Evolutionary conservation across 92 coral and sea anemone genomes (phyloP), one percentile per base, ranked within the genome.

Genomic region (Montipora capitata): DNA sequence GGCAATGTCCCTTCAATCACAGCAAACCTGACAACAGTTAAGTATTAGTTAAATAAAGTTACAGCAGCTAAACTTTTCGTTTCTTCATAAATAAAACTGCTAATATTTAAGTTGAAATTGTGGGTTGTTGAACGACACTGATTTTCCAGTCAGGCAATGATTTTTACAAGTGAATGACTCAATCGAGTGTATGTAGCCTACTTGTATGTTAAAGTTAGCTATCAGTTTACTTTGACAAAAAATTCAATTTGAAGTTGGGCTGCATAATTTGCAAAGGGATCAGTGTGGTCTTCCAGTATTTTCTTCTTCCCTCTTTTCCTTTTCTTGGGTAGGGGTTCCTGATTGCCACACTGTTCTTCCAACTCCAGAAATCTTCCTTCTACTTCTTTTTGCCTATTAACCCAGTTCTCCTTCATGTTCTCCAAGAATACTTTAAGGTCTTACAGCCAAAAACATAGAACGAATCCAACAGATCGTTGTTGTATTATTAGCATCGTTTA

Each of bases 221-320:
- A 49, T 38, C 16, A 12, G 66, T 52, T 40, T 63, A 62, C 72
- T 42, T 78, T 78, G 57, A 17, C 40, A 16, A 68, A 81, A 9
- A 81, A 68, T 58, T 81, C 78, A 49, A 81, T 68, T 81, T 81
- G 86, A 68, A 81, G 86, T 10, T 68, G 44, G 16, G 78, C 67
- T 68, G 78, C 78, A 81, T 11, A 68, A 12, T 68, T 57, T 49
- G 78, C 76, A 71, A 81, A 81, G 59, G 83, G 43, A 10, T 64
- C 59, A 54, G 59, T 20, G 51, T 63, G 16, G 67, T 27, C 49
- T 40, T 49, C 39, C n/a, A 11, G 16, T 17, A 18, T 20, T 16
- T 12, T 58, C 20, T 39, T 59, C 45, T 69, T 44, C 20, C n/a
- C n/a, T 68, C 56, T 81, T 81, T 81, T 68, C 41, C 13, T 5